phyloP scores from a whole-genome alignment of 2,888 invertebrate genomes.

The Andrena praecox region DNA sequence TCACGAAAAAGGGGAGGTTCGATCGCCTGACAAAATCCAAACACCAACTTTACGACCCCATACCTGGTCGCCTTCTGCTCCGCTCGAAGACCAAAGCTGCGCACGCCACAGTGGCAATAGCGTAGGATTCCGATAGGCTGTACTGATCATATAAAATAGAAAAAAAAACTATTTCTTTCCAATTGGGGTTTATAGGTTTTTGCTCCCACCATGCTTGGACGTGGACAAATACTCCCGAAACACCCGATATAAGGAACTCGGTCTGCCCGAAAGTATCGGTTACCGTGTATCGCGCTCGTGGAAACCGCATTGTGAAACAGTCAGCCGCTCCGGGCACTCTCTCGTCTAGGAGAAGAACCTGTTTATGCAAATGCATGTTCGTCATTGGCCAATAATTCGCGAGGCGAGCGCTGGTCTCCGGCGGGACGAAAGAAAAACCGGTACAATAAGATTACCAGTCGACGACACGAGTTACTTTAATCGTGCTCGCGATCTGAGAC shows the following conservation, averaged over 20 bases:
- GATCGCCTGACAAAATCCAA: too few relatives aligned
- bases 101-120: too few relatives aligned
- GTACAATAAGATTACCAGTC: slow-evolving; percentile 43
- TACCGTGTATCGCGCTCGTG: slow-evolving; percentile 30
- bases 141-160: too few relatives aligned
- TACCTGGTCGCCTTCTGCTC: too few relatives aligned
- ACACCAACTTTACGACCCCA: too few relatives aligned
- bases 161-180: too few relatives aligned
- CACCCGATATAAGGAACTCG: background rate
- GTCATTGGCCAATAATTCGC: slow-evolving; percentile 45
- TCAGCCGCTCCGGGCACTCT: background rate
- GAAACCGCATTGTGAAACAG: slow-evolving; percentile 7
- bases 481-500: slow-evolving; percentile 46
- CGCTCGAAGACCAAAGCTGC: too few relatives aligned
- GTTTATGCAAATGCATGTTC: slow-evolving; percentile 40
- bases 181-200: background rate
- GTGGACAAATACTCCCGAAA: background rate
- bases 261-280: slow-evolving; percentile 28
- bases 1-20: too few relatives aligned
- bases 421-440: slow-evolving; percentile 34
- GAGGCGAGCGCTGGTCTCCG: slow-evolving; percentile 7
- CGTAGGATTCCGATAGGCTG: too few relatives aligned
- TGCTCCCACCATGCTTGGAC: background rate
- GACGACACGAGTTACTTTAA: slow-evolving; percentile 47
- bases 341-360: slow-evolving; percentile 6